Evolutionary conservation across 2,797 vertebrate species (phyloP), one percentile per base, ranked within the genome.

Genomic region (Austrolebias charrua): DNA sequence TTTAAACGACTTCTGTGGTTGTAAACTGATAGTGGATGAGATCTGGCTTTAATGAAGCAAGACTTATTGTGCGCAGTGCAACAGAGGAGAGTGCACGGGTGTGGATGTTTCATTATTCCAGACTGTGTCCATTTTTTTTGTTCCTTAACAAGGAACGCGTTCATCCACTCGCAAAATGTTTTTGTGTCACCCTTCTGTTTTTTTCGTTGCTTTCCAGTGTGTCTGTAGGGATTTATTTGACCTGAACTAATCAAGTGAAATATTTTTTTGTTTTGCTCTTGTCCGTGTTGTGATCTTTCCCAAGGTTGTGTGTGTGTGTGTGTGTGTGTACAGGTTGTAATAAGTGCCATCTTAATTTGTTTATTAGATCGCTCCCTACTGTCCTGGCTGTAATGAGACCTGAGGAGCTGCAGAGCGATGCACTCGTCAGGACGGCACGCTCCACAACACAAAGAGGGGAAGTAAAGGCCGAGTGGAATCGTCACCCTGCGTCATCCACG

Each of bases 41-140:
- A 90, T 91, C 85, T 88, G 83, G 85, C 90, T 91, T 91, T 92
- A 92, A 92, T 92, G 91, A 92, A 91, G 83, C 89, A 87, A 88
- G 89, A 90, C 88, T 89, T 90, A 91, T 90, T 92, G 88, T 83
- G 84, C 82, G 56, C 88, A 76, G 63, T 49, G 78, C 81, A 80
- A 74, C 88, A 79, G 77, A 89, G 79, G 81, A 78, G 72, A 68
- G 83, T 75, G 73, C 60, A 72, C 15, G 66, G 50, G 78, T 79
- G 79, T 76, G 24, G 69, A 71, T 52, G 75, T 69, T 76, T 84
- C 73, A 85, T 78, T 82, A 82, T 80, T 60, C 6, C 7, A 54
- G 69, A 62, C 54, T 5, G 63, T n/a, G 59, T 31, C 55, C 66
- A 62, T 63, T 85, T 80, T 76, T 56, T 46, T 76, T 56, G 40